Evolutionary conservation across 2,888 invertebrate species (phyloP), one percentile per base, ranked within the genome.

Genomic region (Tipula lateralis): DNA sequence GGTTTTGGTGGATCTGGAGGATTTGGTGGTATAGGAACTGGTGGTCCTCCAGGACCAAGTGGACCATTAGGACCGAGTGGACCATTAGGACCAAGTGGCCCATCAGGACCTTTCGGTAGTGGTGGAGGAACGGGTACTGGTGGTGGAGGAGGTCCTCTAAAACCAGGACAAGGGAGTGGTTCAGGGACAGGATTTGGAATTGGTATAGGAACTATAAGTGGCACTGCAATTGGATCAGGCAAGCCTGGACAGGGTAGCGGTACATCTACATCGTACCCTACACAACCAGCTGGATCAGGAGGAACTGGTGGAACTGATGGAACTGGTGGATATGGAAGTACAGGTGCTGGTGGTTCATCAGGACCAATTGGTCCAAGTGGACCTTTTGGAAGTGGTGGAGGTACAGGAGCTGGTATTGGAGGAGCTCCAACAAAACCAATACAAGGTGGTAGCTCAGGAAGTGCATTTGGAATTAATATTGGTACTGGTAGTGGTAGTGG

Each of bases 1-100:
- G 85, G 85, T 66, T 91, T 91, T 85, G 87, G 88, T 4, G 87
- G 84, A 83, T 91, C 91, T 44, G 84, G 83, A 16, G 44, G 13
- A 12, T 81, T 50, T 84, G 85, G 85, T 84, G 50, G 5, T 32
- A 36, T 19, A 6, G 84, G 84, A 16, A 84, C 85, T 29, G 87
- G 86, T 3, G 83, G 83, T 6, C 87, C 87, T 32, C 86, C 88
- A 30, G 29, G 86, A 0, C 88, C 88, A 9, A 88, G 87, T 9
- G 84, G n/a, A n/a, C 88, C 83, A 30, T 16, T n/a, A 36, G 83
- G 83, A 1, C 85, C 86, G 1, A 86, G 86, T 16, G 66, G 29
- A 4, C 88, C 83, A 30, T 16, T n/a, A 36, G 83, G 83, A 1
- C 85, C 86, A 1, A 86, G 86, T 16, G 66, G 29, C 2, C 86